phyloP scores from a whole-genome alignment of 2,888 invertebrate species.

The Amphipyra tragopoginis region DNA sequence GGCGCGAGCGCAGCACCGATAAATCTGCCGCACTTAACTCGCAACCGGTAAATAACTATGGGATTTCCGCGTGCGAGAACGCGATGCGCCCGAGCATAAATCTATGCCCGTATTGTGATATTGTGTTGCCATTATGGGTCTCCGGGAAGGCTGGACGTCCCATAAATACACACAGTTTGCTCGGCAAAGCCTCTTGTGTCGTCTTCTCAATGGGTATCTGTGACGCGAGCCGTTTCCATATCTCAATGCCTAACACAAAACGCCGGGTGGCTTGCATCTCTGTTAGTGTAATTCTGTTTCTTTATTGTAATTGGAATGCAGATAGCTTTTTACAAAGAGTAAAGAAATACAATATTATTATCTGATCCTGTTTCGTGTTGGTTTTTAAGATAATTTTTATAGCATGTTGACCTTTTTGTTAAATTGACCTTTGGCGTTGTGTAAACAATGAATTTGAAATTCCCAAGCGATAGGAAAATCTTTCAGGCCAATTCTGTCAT shows the following conservation, averaged over 20 bases:
- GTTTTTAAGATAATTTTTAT: too few relatives aligned
- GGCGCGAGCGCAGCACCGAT: slow-evolving; percentile 80
- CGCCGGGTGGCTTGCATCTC: slow-evolving; percentile 57
- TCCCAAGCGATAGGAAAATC: slow-evolving; percentile 49
- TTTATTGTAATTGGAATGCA: slow-evolving; percentile 48
- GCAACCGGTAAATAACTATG: slow-evolving; percentile 90
- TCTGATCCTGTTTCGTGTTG: background rate
- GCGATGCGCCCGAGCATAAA: slow-evolving; percentile 88
- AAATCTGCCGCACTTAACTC: slow-evolving; percentile 90
- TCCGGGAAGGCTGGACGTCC: slow-evolving; percentile 80
- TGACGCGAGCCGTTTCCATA: slow-evolving; percentile 69
- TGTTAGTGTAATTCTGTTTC: slow-evolving; percentile 50
- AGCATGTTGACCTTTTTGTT: too few relatives aligned
- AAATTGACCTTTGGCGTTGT: background rate
- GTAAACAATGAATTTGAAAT: slow-evolving; percentile 31
- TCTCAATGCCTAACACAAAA: slow-evolving; percentile 65
- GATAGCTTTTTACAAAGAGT: slow-evolving; percentile 17
- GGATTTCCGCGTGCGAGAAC: slow-evolving; percentile 89
- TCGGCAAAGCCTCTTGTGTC: slow-evolving; percentile 69
- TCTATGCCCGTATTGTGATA: slow-evolving; percentile 89
- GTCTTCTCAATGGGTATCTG: slow-evolving; percentile 69
- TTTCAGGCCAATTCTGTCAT: slow-evolving; percentile 77
- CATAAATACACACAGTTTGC: slow-evolving; percentile 82
- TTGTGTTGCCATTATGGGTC: slow-evolving; percentile 89
- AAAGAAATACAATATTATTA: slow-evolving; percentile 3